Percentiles rank a stretch among this genome's conserved stretches.
These are phyloP conservation scores for Falco peregrinus DNA, from an alignment of 2,797 vertebrate species.

Conservation along the genomic window DNA sequence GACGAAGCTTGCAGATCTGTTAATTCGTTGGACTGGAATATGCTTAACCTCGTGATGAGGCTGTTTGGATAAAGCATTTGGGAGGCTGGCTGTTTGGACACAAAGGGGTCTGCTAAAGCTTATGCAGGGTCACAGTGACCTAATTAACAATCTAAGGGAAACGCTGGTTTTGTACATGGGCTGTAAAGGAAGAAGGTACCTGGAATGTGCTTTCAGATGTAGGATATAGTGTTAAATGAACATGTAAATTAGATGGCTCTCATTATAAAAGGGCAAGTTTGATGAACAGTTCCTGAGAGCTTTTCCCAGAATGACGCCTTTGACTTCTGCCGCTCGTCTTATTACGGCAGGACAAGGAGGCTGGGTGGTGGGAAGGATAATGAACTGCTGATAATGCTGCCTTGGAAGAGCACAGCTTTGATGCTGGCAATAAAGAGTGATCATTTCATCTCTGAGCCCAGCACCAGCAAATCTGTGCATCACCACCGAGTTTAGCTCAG, in stretches of 20 bases:
- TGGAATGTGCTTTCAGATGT: not conserved
- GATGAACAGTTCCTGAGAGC: conserved; percentile 52
- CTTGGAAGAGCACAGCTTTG: not conserved
- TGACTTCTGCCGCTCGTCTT: not conserved
- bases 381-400: not conserved
- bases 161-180: not conserved
- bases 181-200: not conserved
- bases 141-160: not conserved
- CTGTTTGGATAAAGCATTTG: conserved; percentile 14
- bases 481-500: not conserved
- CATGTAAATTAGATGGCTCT: conserved; percentile 55
- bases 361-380: not conserved
- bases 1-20: not conserved
- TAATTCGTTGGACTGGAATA: not conserved
- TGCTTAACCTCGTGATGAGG: not conserved
- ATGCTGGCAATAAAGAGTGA: not conserved
- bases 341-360: not conserved
- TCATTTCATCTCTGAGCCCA: not conserved
- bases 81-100: not conserved
- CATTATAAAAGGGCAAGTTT: conserved; percentile 55
- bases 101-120: conserved; percentile 29
- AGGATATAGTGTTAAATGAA: not conserved
- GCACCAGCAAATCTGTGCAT: not conserved
- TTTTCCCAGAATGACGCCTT: conserved; percentile 29
- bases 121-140: conserved; percentile 25